phyloP scores from a whole-genome alignment of 1,140 invertebrate species.

The Drosophila kikkawai region DNA sequence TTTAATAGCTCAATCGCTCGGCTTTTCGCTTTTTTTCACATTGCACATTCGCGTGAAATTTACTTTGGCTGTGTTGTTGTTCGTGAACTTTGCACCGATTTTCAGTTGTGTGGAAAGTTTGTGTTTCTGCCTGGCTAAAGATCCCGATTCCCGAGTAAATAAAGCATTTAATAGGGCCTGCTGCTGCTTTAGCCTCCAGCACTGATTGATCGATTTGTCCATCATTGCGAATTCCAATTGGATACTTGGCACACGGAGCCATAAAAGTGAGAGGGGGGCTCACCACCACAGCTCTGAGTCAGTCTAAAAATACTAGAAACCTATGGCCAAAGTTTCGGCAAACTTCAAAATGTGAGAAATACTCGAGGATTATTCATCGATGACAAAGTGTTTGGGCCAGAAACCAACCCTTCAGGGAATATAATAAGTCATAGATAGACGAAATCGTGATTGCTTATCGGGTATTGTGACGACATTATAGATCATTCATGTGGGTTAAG shows the following conservation, averaged over 20 bases:
- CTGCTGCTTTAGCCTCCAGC: conserved; percentile 26
- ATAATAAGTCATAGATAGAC: conserved; percentile 34
- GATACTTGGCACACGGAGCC: conserved; percentile 3
- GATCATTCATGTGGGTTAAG: conserved; percentile 6
- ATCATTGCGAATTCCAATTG: conserved; percentile 35
- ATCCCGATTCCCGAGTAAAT: conserved; percentile 38
- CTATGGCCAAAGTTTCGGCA: conserved; percentile 17
- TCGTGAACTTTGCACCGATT: conserved; percentile 75
- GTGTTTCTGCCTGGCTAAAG: conserved; percentile 47
- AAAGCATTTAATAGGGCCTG: conserved; percentile 54
- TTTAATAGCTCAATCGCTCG: conserved; percentile 79
- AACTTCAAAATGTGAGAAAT: conserved; percentile 43
- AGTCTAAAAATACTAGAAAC: conserved; percentile 39
- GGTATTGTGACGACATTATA: conserved; percentile 8
- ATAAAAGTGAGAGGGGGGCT: conserved; percentile 29
- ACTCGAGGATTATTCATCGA: conserved; percentile 41
- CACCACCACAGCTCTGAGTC: conserved; percentile 25
- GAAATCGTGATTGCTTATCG: conserved; percentile 27
- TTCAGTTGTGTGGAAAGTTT: conserved; percentile 51
- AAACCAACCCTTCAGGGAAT: conserved; percentile 35
- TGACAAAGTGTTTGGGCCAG: conserved; percentile 44
- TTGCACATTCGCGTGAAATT: conserved; percentile 81
- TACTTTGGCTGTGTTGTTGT: conserved; percentile 51
- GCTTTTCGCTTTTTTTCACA: conserved; percentile 58
- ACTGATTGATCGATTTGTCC: conserved; percentile 47